Percentiles rank a stretch among this genome's conserved stretches.
Evolutionary conservation across 2,888 invertebrate species (phyloP).

Genomic region (Mythimna ferrago): DNA sequence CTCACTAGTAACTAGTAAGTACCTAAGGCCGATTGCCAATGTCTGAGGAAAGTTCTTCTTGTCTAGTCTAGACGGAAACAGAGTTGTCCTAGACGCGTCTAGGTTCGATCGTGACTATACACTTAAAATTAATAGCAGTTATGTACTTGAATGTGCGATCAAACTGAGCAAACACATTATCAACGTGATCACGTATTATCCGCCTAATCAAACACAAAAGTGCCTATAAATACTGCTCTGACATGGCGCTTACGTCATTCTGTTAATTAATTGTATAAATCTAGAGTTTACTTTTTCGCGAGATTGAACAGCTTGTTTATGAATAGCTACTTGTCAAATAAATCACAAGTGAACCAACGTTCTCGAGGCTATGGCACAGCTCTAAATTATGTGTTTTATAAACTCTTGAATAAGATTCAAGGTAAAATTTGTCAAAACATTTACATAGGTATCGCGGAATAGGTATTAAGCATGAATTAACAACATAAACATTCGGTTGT

Average conservation of each 20-base stretch:
- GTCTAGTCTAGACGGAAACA: conserved; percentile 34
- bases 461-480: conserved; percentile 21
- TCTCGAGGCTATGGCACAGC: not conserved
- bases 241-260: conserved; percentile 24
- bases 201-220: conserved; percentile 32
- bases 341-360: not conserved
- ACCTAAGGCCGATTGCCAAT: conserved; percentile 14
- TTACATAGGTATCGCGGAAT: not conserved
- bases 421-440: conserved; percentile 1
- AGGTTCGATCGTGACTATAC: conserved; percentile 22
- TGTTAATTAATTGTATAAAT: conserved; percentile 24
- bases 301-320: not conserved
- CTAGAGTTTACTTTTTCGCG: not conserved
- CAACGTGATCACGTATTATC: conserved; percentile 47
- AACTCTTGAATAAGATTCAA: not conserved
- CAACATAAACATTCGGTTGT: conserved; percentile 26
- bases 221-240: conserved; percentile 21
- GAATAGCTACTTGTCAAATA: not conserved
- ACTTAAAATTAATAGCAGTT: conserved; percentile 25
- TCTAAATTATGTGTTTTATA: not conserved
- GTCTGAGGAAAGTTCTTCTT: conserved; percentile 21
- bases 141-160: conserved; percentile 36
- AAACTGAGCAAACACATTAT: conserved; percentile 29
- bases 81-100: conserved; percentile 15
- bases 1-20: too few species aligned